Conservation (phyloP, 2,113 vertebrate species). For the Aspidoscelis tigris region DNA sequence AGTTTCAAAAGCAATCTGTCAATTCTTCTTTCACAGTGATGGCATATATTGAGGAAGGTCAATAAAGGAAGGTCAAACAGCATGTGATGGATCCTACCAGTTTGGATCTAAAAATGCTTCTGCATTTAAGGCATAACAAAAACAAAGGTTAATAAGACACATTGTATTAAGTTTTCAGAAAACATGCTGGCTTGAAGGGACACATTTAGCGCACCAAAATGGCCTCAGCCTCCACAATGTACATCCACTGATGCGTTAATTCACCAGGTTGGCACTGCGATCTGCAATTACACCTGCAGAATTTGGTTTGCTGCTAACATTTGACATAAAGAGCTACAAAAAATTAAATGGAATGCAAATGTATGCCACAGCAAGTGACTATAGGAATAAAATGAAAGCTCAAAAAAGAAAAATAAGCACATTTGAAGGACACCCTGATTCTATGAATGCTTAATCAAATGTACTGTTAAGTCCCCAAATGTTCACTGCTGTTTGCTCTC, state of each 20-base stretch:
- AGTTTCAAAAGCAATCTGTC: slow-evolving; percentile 29
- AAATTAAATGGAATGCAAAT: slow-evolving; percentile 21
- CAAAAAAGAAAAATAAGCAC: slow-evolving; percentile 1
- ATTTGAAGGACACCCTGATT: neutral
- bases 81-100: neutral
- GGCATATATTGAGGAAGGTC: slow-evolving; percentile 43
- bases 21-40: neutral
- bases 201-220: slow-evolving; percentile 56
- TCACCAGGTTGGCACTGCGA: slow-evolving; percentile 14
- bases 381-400: neutral
- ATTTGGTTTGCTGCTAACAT: neutral
- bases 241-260: slow-evolving; percentile 46
- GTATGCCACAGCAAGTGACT: rapidly evolving
- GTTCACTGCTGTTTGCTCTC: neutral
- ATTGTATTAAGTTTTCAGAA: slow-evolving; percentile 36
- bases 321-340: rapidly evolving
- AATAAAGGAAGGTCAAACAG: slow-evolving; percentile 43
- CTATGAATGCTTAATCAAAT: neutral
- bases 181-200: slow-evolving; percentile 56
- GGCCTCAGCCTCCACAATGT: neutral
- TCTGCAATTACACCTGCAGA: neutral
- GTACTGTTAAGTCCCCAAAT: neutral
- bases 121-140: slow-evolving; percentile 43
- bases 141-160: slow-evolving; percentile 48
- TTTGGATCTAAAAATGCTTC: neutral